Evolutionary conservation across 2,113 vertebrate species (phyloP), one percentile per base, ranked within the genome.

Genomic region (Myxocyprinus asiaticus): DNA sequence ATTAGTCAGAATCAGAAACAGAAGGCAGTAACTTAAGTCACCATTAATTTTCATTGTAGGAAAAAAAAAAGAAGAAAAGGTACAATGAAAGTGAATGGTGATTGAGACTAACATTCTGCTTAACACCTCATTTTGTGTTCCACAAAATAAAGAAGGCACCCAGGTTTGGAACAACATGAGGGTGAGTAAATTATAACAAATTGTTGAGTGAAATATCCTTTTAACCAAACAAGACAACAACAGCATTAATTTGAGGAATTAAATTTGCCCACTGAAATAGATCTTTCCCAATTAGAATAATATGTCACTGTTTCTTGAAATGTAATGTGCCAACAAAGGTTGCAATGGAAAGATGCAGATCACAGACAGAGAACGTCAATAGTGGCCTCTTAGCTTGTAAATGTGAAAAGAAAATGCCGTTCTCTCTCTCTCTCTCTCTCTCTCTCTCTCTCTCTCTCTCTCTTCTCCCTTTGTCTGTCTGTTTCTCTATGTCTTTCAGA

Each of bases 371-470:
- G 61, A 77, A 81, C 79, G 47, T 77, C 77, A 67, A 81, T 80
- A 86, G 77, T 15, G 84, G 76, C 83, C 14, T 14, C 83, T 78
- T 85, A 81, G 87, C 86, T 89, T 87, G 82, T 81, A 88, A 87
- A 91, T 82, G 85, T 78, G 75, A 84, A 87, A 83, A 84, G 87
- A 83, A 80, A 89, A 89, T 85, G 83, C 73, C 85, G 22, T 47
- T 75, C 76, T 80, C 82, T 50, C 84, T 84, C 83, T 68, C 67
- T 79, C 72, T 77, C 73, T 79, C 78, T 83, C 67, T 79, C 72
- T 77, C 73, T 79, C 78, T 83, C n/a, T 75, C 76, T 80, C 82
- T 50, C 84, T 84, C 83, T 68, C 67, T 79, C 72, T 77, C 73
- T 79, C 78, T 83, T 80, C 61, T 76, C 17, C 71, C 80, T 84